phyloP scores from a whole-genome alignment of 2,113 vertebrate genomes.

The Chauna torquata region DNA sequence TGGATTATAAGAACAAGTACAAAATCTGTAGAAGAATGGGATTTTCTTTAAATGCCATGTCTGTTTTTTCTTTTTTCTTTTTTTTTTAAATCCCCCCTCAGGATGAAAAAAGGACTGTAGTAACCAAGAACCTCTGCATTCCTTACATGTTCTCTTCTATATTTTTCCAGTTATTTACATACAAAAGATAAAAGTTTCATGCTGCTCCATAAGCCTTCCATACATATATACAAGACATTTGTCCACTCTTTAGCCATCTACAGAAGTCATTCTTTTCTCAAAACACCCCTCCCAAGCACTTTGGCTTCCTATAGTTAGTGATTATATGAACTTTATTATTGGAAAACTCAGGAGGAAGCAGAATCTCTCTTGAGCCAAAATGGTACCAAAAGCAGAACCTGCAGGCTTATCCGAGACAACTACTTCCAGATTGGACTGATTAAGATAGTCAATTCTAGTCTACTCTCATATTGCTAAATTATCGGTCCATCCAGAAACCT shows the following conservation, averaged over 20 bases:
- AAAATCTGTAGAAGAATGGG: not conserved
- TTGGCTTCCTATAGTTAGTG: not conserved
- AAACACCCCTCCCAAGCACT: not conserved
- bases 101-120: not conserved
- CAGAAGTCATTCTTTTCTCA: not conserved
- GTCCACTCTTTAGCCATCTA: not conserved
- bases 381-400: not conserved
- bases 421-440: not conserved
- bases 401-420: not conserved
- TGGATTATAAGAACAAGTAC: no score
- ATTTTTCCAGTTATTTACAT: not conserved
- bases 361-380: not conserved
- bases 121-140: not conserved
- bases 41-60: not conserved
- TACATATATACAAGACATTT: no score
- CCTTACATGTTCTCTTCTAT: not conserved
- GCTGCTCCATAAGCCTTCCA: not conserved
- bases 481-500: not conserved
- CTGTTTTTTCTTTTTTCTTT: not conserved
- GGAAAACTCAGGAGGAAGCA: not conserved
- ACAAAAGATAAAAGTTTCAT: not conserved
- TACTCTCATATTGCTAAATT: not conserved
- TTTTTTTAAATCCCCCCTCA: not conserved
- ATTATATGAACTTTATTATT: not conserved
- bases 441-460: not conserved